These are phyloP conservation scores for Acrobasis repandana DNA, from an alignment of 2,888 invertebrate genomes.

Conservation along the genomic window DNA sequence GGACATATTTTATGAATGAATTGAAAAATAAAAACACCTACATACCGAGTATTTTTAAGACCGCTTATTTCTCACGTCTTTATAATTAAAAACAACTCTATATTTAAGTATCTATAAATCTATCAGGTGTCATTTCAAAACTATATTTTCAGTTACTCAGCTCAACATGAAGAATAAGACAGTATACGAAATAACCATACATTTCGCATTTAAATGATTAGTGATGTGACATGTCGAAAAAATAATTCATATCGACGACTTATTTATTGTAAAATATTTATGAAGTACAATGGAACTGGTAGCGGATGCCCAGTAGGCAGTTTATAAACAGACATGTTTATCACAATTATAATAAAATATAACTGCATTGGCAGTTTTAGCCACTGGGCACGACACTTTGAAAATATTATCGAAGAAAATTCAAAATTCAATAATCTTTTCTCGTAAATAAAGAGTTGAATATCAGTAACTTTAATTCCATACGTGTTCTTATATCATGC, in stretches of 20 bases:
- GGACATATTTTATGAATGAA: neutral
- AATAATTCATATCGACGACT: slow-evolving; percentile 1
- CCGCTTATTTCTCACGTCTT: neutral
- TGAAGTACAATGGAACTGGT: neutral
- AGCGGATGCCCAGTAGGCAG: neutral
- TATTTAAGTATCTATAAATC: neutral
- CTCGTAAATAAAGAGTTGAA: neutral
- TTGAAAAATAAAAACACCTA: neutral
- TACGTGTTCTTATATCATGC: too few species aligned
- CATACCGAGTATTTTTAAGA: neutral
- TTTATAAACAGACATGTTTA: neutral
- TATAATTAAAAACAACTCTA: neutral
- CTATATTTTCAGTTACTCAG: slow-evolving; percentile 8
- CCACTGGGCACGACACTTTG: neutral
- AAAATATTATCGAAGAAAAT: neutral
- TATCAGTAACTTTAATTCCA: too few species aligned
- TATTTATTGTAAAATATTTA: neutral
- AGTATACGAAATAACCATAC: slow-evolving; percentile 9
- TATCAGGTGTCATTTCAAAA: slow-evolving; percentile 5
- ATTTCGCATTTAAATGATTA: slow-evolving; percentile 3
- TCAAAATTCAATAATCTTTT: neutral
- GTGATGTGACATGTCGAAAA: neutral
- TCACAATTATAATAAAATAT: neutral
- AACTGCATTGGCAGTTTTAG: neutral
- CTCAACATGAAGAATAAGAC: slow-evolving; percentile 1